Percentiles rank a stretch among this genome's conserved stretches.
Evolutionary conservation across 2,113 vertebrate species (phyloP).

Genomic region (Centropus unirufus): DNA sequence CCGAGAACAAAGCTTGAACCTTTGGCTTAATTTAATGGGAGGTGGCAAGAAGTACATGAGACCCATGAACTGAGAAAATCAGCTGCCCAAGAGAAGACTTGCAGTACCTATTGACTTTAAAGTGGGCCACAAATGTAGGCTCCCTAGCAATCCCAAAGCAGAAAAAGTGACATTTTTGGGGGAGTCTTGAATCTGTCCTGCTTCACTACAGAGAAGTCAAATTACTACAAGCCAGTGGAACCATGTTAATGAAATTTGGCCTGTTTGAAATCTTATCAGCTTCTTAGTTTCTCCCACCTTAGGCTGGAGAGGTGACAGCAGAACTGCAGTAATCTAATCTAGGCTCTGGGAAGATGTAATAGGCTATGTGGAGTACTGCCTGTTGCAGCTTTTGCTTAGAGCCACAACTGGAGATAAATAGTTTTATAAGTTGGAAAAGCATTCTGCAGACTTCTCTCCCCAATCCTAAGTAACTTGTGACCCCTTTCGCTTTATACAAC

Average conservation of each 20-base stretch:
- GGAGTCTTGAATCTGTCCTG: neutral
- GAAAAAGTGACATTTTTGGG: neutral
- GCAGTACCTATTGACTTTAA: neutral
- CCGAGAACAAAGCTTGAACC: neutral
- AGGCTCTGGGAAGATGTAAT: neutral
- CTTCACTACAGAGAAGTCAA: neutral
- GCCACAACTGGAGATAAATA: neutral
- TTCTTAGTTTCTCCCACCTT: neutral
- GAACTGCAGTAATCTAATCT: neutral
- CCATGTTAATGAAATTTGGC: neutral
- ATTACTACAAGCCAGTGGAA: neutral
- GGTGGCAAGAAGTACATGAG: neutral
- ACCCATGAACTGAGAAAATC: neutral
- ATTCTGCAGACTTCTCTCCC: neutral
- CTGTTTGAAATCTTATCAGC: neutral
- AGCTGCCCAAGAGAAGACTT: neutral
- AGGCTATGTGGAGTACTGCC: neutral
- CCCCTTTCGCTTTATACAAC: neutral
- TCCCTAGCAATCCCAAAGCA: neutral
- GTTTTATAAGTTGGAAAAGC: neutral
- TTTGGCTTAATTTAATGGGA: fast-evolving
- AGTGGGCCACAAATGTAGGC: neutral
- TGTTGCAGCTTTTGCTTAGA: neutral
- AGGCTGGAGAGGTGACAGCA: neutral
- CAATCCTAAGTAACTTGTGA: neutral